Evolutionary conservation across 1,140 invertebrate species (phyloP), one percentile per base, ranked within the genome.

Genomic region (Aphaenogaster rudis): DNA sequence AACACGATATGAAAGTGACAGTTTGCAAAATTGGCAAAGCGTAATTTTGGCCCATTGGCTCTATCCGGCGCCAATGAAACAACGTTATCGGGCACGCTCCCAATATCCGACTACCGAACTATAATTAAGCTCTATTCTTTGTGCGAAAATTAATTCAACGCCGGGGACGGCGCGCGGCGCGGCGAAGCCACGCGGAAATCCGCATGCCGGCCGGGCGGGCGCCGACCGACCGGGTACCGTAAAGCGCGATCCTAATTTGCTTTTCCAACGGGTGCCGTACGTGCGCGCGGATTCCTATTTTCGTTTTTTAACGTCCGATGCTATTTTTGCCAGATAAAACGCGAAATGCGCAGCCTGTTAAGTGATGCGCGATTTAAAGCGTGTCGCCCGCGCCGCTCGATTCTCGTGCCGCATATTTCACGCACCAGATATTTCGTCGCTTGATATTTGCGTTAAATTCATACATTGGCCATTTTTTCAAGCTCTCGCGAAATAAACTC

Each of bases 41-140:
- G 88, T 91, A 90, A 90, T 90, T 91, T 86, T 86, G 67, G 82
- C 15, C 81, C 77, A 79, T 59, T 86, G 78, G 63, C 78, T 66
- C 57, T 78, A 78, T 74, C 63, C 52, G 48, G 42, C 45, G 57
- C 54, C 66, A 59, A 52, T 86, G 72, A 89, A 91, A 91, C 90
- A 91, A 85, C 90, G 90, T 91, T 91, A 91, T 90, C 91, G 91
- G 90, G 90, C 90, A 91, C 87, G 81, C 67, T 85, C 89, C 90
- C 90, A 91, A 91, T 89, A 91, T 45, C 91, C 66, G 84, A 80
- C 82, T 90, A 90, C 76, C 78, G 52, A 86, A 74, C 90, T 88
- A 91, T 91, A 91, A 91, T 91, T 91, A 90, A 91, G 89, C 90
- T 80, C 89, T 88, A 91, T 91, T 91, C 89, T 91, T 91, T 88